phyloP scores from a whole-genome alignment of 2,888 invertebrate genomes.

The Merodon equestris region DNA sequence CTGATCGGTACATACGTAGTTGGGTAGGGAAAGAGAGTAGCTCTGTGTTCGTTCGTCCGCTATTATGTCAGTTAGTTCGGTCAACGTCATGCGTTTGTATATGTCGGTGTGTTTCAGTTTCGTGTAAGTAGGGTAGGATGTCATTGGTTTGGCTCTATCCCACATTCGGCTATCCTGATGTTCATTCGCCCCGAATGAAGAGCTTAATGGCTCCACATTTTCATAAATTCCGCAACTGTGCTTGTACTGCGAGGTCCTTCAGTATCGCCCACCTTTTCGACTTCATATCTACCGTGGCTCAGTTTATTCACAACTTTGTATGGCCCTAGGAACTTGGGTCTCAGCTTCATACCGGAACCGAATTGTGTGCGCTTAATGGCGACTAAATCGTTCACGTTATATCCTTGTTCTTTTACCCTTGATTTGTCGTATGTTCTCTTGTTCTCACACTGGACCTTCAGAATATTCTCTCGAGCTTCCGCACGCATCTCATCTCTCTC shows the following conservation, averaged over 20 bases:
- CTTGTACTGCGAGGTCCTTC: conserved; percentile 9
- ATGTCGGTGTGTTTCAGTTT: no score
- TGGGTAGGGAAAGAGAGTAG: no score
- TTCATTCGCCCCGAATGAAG: conserved; percentile 6
- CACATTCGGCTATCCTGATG: no score
- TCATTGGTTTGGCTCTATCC: no score
- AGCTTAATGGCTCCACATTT: background rate
- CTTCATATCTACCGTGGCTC: background rate
- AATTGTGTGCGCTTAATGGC: conserved; percentile 53
- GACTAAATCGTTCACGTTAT: conserved; percentile 28
- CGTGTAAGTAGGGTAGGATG: no score
- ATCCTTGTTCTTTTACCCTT: conserved; percentile 2
- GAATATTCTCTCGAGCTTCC: conserved; percentile 6
- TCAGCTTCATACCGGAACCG: conserved; percentile 34
- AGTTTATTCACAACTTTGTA: conserved; percentile 17
- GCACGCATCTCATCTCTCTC: background rate
- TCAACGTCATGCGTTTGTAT: no score
- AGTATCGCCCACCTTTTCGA: no score
- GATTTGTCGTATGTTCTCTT: background rate
- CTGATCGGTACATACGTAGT: no score
- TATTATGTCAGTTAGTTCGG: no score
- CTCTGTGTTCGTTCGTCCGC: no score
- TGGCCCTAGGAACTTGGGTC: conserved; percentile 42
- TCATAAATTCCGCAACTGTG: conserved; percentile 26
- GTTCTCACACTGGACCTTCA: conserved; percentile 25